Conservation (phyloP, 2,888 invertebrate genomes). For the Oxyteleia sp. region DNA sequence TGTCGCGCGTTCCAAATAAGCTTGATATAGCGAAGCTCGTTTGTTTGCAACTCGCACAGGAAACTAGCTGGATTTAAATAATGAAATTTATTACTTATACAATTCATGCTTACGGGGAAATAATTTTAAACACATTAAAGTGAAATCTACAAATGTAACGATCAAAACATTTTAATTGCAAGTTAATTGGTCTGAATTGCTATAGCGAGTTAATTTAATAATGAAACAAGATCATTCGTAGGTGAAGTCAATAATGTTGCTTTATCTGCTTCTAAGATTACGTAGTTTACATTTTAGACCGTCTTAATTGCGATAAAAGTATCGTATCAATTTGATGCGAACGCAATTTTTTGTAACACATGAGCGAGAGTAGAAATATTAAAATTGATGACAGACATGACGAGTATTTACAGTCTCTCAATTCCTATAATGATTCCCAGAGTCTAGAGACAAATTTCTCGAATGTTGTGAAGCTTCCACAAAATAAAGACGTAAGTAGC, state of each 20-base stretch:
- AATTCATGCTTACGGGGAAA: constrained; percentile 29
- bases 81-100: constrained; percentile 59
- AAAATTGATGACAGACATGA: constrained; percentile 34
- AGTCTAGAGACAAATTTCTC: constrained; percentile 82
- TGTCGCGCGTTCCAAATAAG: constrained; percentile 1
- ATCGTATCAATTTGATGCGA: not conserved
- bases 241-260: constrained; percentile 52
- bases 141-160: constrained; percentile 69
- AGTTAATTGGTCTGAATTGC: constrained; percentile 66
- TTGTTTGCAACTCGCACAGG: constrained; percentile 40
- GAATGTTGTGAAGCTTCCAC: constrained; percentile 71
- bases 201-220: constrained; percentile 70
- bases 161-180: constrained; percentile 70
- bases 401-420: constrained; percentile 63
- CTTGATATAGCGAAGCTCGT: constrained; percentile 8
- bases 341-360: not conserved
- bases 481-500: constrained; percentile 76
- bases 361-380: not conserved
- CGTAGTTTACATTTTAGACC: constrained; percentile 38
- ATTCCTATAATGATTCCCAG: constrained; percentile 81
- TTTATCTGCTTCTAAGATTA: constrained; percentile 44
- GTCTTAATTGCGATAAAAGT: constrained; percentile 24
- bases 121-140: constrained; percentile 56
- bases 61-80: constrained; percentile 56
- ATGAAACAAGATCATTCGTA: constrained; percentile 52